phyloP scores from a whole-genome alignment of 2,113 vertebrate genomes.

The Lagopus leucura region DNA sequence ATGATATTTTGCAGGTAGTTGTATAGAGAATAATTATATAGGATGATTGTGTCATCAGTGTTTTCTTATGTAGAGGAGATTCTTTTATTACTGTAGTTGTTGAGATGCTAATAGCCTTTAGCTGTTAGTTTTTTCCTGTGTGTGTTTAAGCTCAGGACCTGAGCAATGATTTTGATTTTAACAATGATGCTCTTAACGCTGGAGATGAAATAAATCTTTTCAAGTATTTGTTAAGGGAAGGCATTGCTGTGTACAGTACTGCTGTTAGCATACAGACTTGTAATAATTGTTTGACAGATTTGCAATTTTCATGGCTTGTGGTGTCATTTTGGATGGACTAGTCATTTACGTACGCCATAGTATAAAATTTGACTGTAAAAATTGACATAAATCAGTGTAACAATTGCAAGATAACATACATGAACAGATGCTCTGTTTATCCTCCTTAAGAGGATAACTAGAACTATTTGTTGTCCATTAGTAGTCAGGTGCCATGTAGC shows the following conservation, averaged over 20 bases:
- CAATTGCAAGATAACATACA: not conserved
- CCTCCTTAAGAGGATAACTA: not conserved
- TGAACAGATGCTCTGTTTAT: not conserved
- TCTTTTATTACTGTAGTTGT: not conserved
- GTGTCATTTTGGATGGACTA: not conserved
- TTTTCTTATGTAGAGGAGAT: not conserved
- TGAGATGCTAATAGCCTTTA: not conserved
- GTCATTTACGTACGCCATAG: not conserved
- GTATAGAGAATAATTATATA: not conserved
- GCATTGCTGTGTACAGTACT: not conserved
- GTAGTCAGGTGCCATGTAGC: not conserved
- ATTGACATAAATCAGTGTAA: not conserved
- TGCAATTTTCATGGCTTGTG: not conserved
- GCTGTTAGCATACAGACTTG: not conserved
- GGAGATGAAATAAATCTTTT: not conserved
- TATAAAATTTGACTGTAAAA: not conserved
- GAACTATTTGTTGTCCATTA: not conserved
- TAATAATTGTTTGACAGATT: not conserved
- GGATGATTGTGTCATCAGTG: not conserved
- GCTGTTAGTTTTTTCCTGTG: too few relatives aligned
- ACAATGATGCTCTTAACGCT: fast-evolving
- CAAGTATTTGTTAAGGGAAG: not conserved
- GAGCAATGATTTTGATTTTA: not conserved
- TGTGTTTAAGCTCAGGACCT: not conserved
- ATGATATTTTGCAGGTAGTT: conserved; percentile 85